Evolutionary conservation across 2,113 vertebrate genomes (phyloP).

Genomic region (Sceloporus undulatus): DNA sequence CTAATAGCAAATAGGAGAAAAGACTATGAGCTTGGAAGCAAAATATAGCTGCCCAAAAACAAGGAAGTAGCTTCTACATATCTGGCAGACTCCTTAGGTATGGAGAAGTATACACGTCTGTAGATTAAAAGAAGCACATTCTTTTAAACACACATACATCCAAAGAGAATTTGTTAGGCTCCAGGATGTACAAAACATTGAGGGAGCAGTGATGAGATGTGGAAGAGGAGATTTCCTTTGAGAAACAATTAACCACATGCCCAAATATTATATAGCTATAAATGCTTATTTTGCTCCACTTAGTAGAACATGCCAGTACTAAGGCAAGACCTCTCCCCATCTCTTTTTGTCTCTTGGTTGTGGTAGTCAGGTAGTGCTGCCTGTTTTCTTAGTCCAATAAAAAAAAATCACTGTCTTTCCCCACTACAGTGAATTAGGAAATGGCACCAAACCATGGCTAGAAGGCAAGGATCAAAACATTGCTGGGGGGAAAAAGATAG

Average conservation of each 20-base stretch:
- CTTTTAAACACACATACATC: neutral
- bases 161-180: neutral
- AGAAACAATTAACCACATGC: neutral
- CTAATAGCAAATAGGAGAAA: neutral
- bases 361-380: neutral
- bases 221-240: neutral
- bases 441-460: neutral
- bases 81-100: neutral
- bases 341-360: neutral
- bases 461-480: neutral
- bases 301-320: neutral
- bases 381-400: neutral
- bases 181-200: neutral
- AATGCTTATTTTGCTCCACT: neutral
- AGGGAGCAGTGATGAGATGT: neutral
- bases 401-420: neutral
- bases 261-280: neutral
- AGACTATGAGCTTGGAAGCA: neutral
- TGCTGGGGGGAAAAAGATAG: neutral
- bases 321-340: too few relatives aligned
- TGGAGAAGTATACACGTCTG: neutral
- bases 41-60: neutral
- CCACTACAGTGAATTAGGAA: neutral
- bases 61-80: neutral
- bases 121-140: neutral